phyloP scores from a whole-genome alignment of 1,140 invertebrate genomes.

The Leguminivora glycinivorella region DNA sequence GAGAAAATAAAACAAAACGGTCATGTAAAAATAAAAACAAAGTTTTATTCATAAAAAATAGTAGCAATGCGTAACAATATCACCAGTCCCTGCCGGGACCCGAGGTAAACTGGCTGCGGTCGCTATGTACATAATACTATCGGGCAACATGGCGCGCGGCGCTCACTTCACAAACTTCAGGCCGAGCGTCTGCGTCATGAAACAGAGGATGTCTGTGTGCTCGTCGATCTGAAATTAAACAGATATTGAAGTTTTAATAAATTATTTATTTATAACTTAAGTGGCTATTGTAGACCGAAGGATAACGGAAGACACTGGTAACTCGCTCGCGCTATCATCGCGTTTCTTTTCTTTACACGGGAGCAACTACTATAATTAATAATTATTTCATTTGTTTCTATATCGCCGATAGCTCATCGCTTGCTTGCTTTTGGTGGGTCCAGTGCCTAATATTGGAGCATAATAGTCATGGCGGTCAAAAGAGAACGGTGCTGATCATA shows the following conservation, averaged over 20 bases:
- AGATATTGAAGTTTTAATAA: background rate
- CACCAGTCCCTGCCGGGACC: constrained; percentile 62
- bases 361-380: no score
- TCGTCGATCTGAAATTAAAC: constrained; percentile 88
- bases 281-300: no score
- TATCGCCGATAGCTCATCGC: no score
- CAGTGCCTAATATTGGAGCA: no score
- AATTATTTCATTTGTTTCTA: no score
- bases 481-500: no score
- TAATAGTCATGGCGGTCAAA: no score
- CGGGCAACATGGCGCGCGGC: constrained; percentile 42
- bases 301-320: no score
- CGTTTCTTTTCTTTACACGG: no score
- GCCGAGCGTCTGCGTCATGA: constrained; percentile 88
- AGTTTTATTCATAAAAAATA: constrained; percentile 72
- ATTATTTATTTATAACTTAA: background rate
- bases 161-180: constrained; percentile 81
- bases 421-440: no score
- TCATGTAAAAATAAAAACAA: constrained; percentile 68
- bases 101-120: constrained; percentile 63
- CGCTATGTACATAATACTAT: constrained; percentile 73
- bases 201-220: constrained; percentile 91
- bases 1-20: background rate
- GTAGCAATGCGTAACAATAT: constrained; percentile 75
- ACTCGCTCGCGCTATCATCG: no score